Evolutionary conservation across 2,113 vertebrate species (phyloP), one percentile per base, ranked within the genome.

Genomic region (Arenaria interpres): DNA sequence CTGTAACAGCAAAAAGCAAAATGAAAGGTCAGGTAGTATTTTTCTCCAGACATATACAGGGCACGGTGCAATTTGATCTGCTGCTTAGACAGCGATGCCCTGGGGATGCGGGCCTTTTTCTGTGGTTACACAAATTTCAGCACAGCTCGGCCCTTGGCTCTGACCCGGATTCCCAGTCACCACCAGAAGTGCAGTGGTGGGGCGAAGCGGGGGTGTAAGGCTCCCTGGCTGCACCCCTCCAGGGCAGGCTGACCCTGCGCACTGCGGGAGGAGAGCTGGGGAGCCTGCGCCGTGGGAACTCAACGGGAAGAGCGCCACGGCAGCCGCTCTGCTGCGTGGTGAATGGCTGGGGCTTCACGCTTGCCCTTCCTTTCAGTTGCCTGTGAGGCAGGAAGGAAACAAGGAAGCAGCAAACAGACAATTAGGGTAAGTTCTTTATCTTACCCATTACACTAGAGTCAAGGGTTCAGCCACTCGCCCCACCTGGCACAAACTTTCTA

Each of bases 191-290:
- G 6, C 50, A 23, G 59, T 0, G 0, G 22, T 22, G 0, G 5
- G 14, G 23, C 0, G 1, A 27, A 30, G 0, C 0, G 18, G 25
- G 22, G 3, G 1, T 8, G 19, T 2, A 14, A 3, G 3, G 2
- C 14, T 41, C 32, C 6, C 72, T 22, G 56, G 2, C 14, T 18
- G 20, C 60, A 32, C 1, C 13, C 25, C 45, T 8, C 1, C 0
- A 0, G 25, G 2, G 0, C 2, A 0, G 43, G 62, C n/a, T 25
- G 50, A 5, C 7, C 33, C 32, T 3, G 6, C 1, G 2, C 7
- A 0, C 32, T 3, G 32, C 32, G 6, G 56, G 25, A 54, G 6
- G 4, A 66, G 43, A 46, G 43, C 6, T 27, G 12, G 0, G 17
- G 66, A 28, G 39, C 21, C 27, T 43, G 45, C 1, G 2, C 37